Percentiles rank a stretch among this genome's conserved stretches.
phyloP scores from a whole-genome alignment of 1,140 invertebrate genomes.

The Belonocnema kinseyi region DNA sequence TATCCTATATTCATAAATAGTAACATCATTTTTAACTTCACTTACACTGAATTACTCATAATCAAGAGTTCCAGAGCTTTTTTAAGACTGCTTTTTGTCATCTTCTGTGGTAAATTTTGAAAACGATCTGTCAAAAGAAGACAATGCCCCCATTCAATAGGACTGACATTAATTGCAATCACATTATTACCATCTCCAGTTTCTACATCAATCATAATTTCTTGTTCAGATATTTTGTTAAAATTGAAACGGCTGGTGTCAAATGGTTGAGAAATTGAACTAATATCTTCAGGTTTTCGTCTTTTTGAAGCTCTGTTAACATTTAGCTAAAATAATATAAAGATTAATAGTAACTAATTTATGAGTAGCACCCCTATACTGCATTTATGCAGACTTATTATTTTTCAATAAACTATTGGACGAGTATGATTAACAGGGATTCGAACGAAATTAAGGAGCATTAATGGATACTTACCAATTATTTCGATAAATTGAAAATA shows the following conservation, averaged over 20 bases:
- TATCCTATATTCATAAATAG: background rate
- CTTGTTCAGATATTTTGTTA: conserved; percentile 78
- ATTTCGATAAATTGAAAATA: too few species aligned
- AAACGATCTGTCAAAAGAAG: conserved; percentile 80
- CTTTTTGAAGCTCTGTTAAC: conserved; percentile 77
- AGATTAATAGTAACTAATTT: background rate
- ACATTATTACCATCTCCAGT: conserved; percentile 63
- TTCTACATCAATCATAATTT: conserved; percentile 77
- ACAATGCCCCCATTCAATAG: conserved; percentile 81
- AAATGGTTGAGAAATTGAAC: conserved; percentile 78
- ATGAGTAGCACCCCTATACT: too few species aligned
- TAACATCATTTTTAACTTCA: conserved; percentile 43
- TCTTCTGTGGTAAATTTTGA: conserved; percentile 78
- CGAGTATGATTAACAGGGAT: too few species aligned
- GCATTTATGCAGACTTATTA: too few species aligned
- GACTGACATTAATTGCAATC: conserved; percentile 83
- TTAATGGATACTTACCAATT: too few species aligned
- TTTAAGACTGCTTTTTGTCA: conserved; percentile 72
- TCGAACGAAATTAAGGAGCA: too few species aligned
- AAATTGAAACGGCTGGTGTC: conserved; percentile 82
- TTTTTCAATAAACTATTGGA: too few species aligned
- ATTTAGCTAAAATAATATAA: conserved; percentile 78
- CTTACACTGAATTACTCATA: conserved; percentile 75
- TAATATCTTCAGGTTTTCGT: conserved; percentile 79
- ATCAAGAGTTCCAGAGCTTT: conserved; percentile 74